phyloP scores from a whole-genome alignment of 2,113 vertebrate species.

The Lophius piscatorius region DNA sequence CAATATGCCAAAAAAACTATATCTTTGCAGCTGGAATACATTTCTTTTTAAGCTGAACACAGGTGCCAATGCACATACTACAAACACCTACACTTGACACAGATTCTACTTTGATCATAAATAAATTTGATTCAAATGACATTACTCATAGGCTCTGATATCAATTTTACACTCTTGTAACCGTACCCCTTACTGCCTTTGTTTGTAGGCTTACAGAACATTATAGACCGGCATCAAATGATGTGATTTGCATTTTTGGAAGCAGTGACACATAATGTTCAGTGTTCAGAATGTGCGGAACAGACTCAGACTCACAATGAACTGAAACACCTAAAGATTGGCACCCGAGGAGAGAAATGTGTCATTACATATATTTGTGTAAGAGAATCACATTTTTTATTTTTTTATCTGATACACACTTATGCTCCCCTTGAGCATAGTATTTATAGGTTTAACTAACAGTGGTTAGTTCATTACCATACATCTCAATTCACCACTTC shows the following conservation, averaged over 20 bases:
- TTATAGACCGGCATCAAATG: constrained; percentile 18
- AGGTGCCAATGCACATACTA: constrained; percentile 32
- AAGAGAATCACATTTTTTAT: background rate
- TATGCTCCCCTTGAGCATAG: constrained; percentile 46
- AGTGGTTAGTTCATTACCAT: too few species aligned
- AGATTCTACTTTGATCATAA: constrained; percentile 15
- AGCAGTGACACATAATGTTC: constrained; percentile 19
- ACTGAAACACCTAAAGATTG: constrained; percentile 7
- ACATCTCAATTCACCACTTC: too few species aligned
- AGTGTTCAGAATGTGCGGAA: constrained; percentile 38
- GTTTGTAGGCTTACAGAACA: constrained; percentile 26
- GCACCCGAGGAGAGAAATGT: background rate
- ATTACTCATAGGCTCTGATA: constrained; percentile 22
- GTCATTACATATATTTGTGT: too few species aligned
- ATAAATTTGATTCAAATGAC: constrained; percentile 45
- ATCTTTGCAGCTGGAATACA: constrained; percentile 6
- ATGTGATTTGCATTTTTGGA: constrained; percentile 15
- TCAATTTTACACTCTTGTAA: constrained; percentile 33
- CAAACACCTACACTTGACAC: constrained; percentile 11
- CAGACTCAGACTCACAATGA: constrained; percentile 34
- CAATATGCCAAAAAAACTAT: constrained; percentile 15
- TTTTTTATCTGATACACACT: constrained; percentile 32
- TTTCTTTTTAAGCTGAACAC: constrained; percentile 1
- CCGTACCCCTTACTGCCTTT: constrained; percentile 1
- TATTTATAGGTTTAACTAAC: too few species aligned